Conservation (phyloP, 2,797 vertebrate species). For the Hoplostethus mediterraneus region DNA sequence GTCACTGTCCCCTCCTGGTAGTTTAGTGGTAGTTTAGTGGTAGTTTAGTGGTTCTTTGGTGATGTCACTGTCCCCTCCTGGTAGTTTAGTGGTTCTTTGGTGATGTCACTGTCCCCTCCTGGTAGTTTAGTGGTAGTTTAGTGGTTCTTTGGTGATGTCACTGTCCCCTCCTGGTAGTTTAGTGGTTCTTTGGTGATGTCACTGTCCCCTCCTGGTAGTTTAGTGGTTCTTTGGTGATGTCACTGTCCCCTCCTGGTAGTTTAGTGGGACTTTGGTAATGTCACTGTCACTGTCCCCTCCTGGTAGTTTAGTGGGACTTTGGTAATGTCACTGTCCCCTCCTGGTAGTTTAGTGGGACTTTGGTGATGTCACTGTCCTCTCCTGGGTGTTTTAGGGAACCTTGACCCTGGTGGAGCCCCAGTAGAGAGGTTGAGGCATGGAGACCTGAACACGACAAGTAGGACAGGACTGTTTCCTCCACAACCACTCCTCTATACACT, state of each 20-base stretch:
- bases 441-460: slow-evolving; percentile 69
- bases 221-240: not conserved
- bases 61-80: no score
- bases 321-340: not conserved
- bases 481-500: slow-evolving; percentile 82
- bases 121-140: no score
- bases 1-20: no score
- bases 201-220: not conserved
- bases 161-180: no score
- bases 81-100: no score
- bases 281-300: not conserved
- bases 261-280: not conserved
- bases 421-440: slow-evolving; percentile 69
- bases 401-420: slow-evolving; percentile 72
- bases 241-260: not conserved
- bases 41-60: no score
- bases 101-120: no score
- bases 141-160: no score
- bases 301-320: not conserved
- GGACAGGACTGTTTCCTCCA: slow-evolving; percentile 80
- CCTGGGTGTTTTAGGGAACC: slow-evolving; percentile 59
- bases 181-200: no score
- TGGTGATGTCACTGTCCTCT: not conserved
- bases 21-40: no score
- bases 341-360: not conserved